Evolutionary conservation across 2,888 invertebrate genomes (phyloP), one percentile per base, ranked within the genome.

Genomic region (Deroplatys truncata): DNA sequence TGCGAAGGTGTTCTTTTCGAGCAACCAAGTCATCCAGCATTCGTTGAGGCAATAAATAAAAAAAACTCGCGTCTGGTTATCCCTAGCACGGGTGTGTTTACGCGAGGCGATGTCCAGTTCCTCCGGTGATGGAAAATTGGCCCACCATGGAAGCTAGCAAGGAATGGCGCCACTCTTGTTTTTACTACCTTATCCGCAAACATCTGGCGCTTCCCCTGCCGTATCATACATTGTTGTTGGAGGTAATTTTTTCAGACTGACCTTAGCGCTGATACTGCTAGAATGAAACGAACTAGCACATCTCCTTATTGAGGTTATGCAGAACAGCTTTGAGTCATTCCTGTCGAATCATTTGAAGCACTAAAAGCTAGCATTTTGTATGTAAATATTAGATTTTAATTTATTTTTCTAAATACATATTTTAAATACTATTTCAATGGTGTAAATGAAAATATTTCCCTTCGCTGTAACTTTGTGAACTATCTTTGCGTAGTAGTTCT

Each of bases 81-180:
- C 56, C 56, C 20, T 16, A 72, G 56, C 56, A 72, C 56, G 56
- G 56, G 56, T 72, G 56, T 72, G 56, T 72, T 72, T 72, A 72
- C 56, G 56, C 56, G 56, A 72, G 56, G 56, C 56, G 56, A 72
- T 72, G 56, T 72, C 56, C 56, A 72, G 35, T 83, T 87, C 35
- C 82, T 35, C 87, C 31, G 83, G 31, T 87, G 87, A 83, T 87
- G 72, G 87, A 83, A 87, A 87, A 83, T 87, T 87, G 87, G 87
- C 87, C 87, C 87, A 83, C 87, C 87, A 87, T 87, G 87, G 87
- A 28, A 87, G 87, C 87, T n/a, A 83, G 49, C 43, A 82, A 25
- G 25, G 25, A 87, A 87, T 87, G 87, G 87, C 87, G 87, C 87
- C 87, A 82, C 82, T 82, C 82, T 4, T 35, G 82, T 87, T 72